phyloP scores from a whole-genome alignment of 2,113 vertebrate genomes.

The Tretioscincus oriximinensis region DNA sequence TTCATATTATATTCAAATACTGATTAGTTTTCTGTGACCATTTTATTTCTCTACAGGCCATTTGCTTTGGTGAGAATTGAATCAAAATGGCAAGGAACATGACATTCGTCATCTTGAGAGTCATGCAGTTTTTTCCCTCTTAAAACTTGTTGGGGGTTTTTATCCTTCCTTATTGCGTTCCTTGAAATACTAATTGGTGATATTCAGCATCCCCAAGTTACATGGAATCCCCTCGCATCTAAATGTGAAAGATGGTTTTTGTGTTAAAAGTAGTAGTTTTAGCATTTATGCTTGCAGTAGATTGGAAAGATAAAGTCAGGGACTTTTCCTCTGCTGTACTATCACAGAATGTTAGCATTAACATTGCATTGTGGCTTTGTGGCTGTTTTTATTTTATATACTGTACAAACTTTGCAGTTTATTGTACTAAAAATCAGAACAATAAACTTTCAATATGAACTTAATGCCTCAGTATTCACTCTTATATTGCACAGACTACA shows the following conservation, averaged over 20 bases:
- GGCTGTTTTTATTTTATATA: slow-evolving; percentile 80
- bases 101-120: slow-evolving; percentile 69
- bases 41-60: slow-evolving; percentile 73
- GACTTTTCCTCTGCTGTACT: slow-evolving; percentile 67
- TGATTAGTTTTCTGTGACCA: slow-evolving; percentile 50
- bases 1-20: slow-evolving; percentile 22
- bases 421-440: slow-evolving; percentile 78
- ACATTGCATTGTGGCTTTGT: slow-evolving; percentile 80
- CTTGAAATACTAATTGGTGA: slow-evolving; percentile 51
- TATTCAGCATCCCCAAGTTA: slow-evolving; percentile 67
- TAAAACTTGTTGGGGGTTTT: slow-evolving; percentile 51
- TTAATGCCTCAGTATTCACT: slow-evolving; percentile 65
- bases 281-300: slow-evolving; percentile 69
- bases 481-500: slow-evolving; percentile 55
- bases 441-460: slow-evolving; percentile 82
- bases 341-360: slow-evolving; percentile 74
- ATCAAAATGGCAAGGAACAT: slow-evolving; percentile 68
- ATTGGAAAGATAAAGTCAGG: slow-evolving; percentile 63
- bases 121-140: slow-evolving; percentile 44
- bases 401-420: slow-evolving; percentile 80
- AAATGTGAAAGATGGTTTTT: slow-evolving; percentile 71
- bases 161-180: slow-evolving; percentile 54
- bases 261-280: slow-evolving; percentile 71
- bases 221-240: slow-evolving; percentile 63
- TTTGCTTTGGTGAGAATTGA: slow-evolving; percentile 69